Evolutionary conservation across 35 echinoderm and acorn worm genomes (phyloP).

Genomic region (Heliocidaris erythrogramma): DNA sequence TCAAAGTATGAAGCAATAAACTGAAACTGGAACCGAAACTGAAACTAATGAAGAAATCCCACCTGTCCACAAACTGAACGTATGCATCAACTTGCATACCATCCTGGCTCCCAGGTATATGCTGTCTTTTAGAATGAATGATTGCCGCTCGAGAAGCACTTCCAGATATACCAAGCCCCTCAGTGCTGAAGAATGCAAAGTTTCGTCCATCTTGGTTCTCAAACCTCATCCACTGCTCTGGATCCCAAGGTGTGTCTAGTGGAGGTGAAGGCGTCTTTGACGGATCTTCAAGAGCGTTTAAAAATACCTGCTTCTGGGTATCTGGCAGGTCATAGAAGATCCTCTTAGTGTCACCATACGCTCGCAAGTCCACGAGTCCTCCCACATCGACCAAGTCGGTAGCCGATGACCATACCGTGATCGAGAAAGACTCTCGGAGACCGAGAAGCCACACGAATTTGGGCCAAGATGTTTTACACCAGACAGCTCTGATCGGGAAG

Average conservation of each 20-base stretch:
- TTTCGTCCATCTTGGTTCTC: slow-evolving; percentile 19
- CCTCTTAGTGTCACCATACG: slow-evolving; percentile 56
- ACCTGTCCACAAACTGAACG: slow-evolving; percentile 24
- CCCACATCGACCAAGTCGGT: slow-evolving; percentile 52
- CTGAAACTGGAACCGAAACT: too few relatives aligned
- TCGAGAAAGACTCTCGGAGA: slow-evolving; percentile 67
- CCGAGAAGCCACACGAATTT: slow-evolving; percentile 68
- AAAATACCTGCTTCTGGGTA: background rate
- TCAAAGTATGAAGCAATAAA: too few relatives aligned
- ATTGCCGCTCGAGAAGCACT: slow-evolving; percentile 1
- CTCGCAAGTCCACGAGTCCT: slow-evolving; percentile 60
- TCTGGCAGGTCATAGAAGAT: slow-evolving; percentile 70
- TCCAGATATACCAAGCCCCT: slow-evolving; percentile 7
- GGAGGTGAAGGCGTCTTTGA: background rate
- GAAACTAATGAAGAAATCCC: background rate
- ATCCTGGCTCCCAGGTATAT: background rate
- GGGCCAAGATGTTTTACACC: slow-evolving; percentile 59
- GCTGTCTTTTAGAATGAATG: slow-evolving; percentile 4
- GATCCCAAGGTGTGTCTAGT: background rate
- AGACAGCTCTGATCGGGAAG: slow-evolving; percentile 71
- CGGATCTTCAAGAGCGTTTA: background rate
- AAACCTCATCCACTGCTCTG: background rate
- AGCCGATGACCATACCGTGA: slow-evolving; percentile 67
- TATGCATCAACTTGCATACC: background rate
- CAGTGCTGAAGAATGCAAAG: background rate